Conservation (phyloP, 2,797 vertebrate genomes). For the Pampus argenteus region DNA sequence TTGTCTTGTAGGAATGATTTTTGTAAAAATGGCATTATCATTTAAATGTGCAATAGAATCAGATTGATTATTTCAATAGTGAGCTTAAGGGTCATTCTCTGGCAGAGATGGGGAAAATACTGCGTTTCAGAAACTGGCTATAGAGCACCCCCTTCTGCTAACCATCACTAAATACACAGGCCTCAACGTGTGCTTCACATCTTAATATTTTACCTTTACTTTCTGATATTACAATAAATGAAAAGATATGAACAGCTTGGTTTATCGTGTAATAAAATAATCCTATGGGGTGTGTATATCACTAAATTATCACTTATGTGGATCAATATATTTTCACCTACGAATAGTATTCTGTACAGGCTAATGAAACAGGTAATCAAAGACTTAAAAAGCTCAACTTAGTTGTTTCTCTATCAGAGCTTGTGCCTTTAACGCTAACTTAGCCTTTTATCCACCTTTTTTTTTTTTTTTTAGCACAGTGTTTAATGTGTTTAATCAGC, state of each 20-base stretch:
- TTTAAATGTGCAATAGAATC: conserved; percentile 1
- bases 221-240: not conserved
- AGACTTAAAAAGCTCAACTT: conserved; percentile 1
- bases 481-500: conserved; percentile 21
- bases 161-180: not conserved
- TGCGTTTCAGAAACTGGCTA: conserved; percentile 10
- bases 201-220: not conserved
- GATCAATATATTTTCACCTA: not conserved
- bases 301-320: not conserved
- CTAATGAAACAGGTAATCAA: conserved; percentile 4
- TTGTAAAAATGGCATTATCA: not conserved
- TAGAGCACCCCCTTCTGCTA: conserved; percentile 57
- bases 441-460: conserved; percentile 4
- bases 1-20: conserved; percentile 4
- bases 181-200: not conserved
- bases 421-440: conserved; percentile 5
- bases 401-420: conserved; percentile 13
- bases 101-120: not conserved
- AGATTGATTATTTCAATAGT: not conserved
- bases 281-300: conserved; percentile 15
- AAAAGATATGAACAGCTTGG: conserved; percentile 16
- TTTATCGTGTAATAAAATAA: conserved; percentile 21
- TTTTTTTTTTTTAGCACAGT: not conserved
- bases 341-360: not conserved
- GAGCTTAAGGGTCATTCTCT: not conserved